A percentile compares a stretch with the other conserved stretches of the same genome.
Evolutionary conservation across 2,113 vertebrate species (phyloP).

Genomic region (Leiothrix lutea): DNA sequence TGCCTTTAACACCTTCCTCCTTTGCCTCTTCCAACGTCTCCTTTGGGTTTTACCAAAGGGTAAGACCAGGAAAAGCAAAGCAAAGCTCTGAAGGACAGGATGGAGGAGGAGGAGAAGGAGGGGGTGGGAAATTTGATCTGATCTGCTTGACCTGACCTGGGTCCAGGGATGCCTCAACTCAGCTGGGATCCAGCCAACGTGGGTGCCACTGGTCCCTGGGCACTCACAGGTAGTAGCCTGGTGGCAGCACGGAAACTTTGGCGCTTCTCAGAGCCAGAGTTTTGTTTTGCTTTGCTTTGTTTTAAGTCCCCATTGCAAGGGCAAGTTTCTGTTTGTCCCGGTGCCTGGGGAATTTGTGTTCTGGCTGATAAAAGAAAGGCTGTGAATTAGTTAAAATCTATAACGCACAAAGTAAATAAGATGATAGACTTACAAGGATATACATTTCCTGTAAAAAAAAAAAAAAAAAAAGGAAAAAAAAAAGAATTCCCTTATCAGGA

Average conservation of each 20-base stretch:
- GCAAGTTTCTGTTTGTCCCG: constrained; percentile 68
- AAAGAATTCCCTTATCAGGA: constrained; percentile 87
- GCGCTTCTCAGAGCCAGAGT: background rate
- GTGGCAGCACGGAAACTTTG: background rate
- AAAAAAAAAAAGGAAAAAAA: background rate
- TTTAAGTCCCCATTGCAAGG: constrained; percentile 65
- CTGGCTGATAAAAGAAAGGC: constrained; percentile 75
- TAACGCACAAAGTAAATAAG: constrained; percentile 75
- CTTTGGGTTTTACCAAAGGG: background rate
- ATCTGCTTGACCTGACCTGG: background rate
- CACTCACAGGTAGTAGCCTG: constrained; percentile 6
- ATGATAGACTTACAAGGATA: constrained; percentile 79
- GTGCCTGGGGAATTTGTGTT: constrained; percentile 58
- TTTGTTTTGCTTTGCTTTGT: constrained; percentile 54
- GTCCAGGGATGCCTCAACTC: background rate
- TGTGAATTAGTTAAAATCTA: constrained; percentile 76
- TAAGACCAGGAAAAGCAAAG: background rate
- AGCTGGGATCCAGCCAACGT: background rate
- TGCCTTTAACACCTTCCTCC: background rate
- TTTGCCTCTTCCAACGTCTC: background rate
- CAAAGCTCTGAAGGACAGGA: background rate
- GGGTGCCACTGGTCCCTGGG: background rate
- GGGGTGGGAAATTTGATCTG: background rate
- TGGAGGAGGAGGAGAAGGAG: background rate
- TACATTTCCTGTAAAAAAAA: constrained; percentile 77